phyloP scores from a whole-genome alignment of 2,888 invertebrate genomes.

The Scaptomyza cyrtandrae region DNA sequence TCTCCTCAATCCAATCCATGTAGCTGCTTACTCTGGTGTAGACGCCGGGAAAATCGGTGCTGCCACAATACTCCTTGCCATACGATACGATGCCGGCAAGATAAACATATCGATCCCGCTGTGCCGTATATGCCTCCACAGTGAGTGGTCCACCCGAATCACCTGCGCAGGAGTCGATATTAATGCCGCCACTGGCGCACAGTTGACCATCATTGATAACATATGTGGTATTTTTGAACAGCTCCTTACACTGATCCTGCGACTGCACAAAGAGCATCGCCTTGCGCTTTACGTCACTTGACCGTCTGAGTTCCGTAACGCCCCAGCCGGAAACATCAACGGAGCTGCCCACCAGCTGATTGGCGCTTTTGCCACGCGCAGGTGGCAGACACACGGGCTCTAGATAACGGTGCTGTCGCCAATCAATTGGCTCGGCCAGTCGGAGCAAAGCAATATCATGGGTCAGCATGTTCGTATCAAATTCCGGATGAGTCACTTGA shows the following conservation, averaged over 20 bases:
- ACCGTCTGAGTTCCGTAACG: constrained; percentile 84
- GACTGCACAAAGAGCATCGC: constrained; percentile 47
- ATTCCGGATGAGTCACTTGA: constrained; percentile 87
- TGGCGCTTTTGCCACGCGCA: constrained; percentile 8
- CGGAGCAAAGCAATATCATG: constrained; percentile 90
- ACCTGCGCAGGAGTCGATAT: constrained; percentile 85
- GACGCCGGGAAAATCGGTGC: constrained; percentile 47
- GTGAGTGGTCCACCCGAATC: constrained; percentile 88
- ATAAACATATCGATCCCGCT: constrained; percentile 46
- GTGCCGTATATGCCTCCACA: constrained; percentile 33
- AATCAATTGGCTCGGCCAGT: constrained; percentile 86
- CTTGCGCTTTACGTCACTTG: constrained; percentile 55
- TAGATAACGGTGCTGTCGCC: constrained; percentile 68
- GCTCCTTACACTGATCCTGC: constrained; percentile 29
- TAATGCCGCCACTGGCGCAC: constrained; percentile 56
- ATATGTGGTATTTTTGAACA: constrained; percentile 1
- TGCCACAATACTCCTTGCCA: constrained; percentile 46
- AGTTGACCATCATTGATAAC: constrained; percentile 39
- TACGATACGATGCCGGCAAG: constrained; percentile 61
- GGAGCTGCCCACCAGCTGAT: constrained; percentile 79
- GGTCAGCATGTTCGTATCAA: constrained; percentile 76
- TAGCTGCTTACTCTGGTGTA: constrained; percentile 60
- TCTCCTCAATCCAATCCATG: constrained; percentile 58
- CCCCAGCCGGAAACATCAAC: constrained; percentile 87
- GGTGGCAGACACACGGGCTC: constrained; percentile 87